Base-by-base conservation (phyloP, 2,888 invertebrate species). In the Scaptomyza tumidula region DNA sequence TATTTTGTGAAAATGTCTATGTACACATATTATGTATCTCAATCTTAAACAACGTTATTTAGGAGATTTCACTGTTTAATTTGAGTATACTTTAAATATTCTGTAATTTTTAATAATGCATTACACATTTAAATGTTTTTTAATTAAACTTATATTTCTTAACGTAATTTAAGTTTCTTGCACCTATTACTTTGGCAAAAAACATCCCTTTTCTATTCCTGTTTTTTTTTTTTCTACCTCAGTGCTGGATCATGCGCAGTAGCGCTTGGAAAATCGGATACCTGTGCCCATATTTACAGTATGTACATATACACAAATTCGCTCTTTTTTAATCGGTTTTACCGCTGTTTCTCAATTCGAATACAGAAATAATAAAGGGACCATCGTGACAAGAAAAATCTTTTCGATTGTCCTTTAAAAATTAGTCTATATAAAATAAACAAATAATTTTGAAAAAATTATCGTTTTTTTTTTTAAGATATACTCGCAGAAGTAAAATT, bases 1-100 rank as follows among this genome's bases (percentile, higher is more conserved):
- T 24, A 52, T 14, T 14, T 37, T 39, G n/a, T 35, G 35, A n/a
- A 24, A 37, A 24, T 50, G n/a, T 35, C n/a, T 37, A 37, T 50
- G 52, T 39, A 52, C 14, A 52, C 52, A 52, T 27, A 24, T 13
- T 45, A 45, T 45, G 44, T 45, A 45, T 24, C 24, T 52, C 19
- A 37, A 14, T 6, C 24, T 35, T 52, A 4, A 14, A 11, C 14
- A 16, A 27, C 14, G 14, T 41, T 29, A 29, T 29, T 53, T 10
- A 16, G 29, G 9, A 13, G 11, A 13, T 41, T 16, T 41, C 37
- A 6, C 6, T 14, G n/a, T 27, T 37, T 37, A n/a, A 24, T 24
- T 39, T 37, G n/a, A 3, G 1, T 24, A 52, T 14, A 3, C 24
- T 16, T 16, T 13, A 6, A 43, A 11, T 29, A 16, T 29, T 29